These are phyloP conservation scores for Heteromyza rotundicornis DNA, from an alignment of 2,888 invertebrate genomes.

Conservation along the genomic window DNA sequence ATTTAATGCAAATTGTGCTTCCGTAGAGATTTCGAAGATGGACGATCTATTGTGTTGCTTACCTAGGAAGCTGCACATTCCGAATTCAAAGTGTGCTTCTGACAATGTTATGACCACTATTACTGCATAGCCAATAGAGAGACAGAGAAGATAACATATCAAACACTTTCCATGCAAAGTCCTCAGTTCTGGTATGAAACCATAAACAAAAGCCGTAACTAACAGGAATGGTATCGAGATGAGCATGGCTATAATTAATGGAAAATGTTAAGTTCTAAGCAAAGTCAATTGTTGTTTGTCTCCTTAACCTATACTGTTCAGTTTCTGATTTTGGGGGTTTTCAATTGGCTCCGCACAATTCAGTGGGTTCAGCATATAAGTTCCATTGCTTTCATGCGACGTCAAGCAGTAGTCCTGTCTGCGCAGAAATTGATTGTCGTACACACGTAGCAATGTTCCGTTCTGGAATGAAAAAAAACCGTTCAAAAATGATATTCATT, in stretches of 20 bases:
- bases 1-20: no score
- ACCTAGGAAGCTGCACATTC: constrained; percentile 52
- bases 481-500: neutral
- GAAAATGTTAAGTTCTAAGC: neutral
- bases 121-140: constrained; percentile 69
- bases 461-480: constrained; percentile 21
- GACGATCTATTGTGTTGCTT: constrained; percentile 39
- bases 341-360: neutral
- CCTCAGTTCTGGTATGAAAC: constrained; percentile 70
- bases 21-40: no score
- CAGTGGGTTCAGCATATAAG: neutral
- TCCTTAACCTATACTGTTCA: neutral
- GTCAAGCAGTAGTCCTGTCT: constrained; percentile 33
- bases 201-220: constrained; percentile 73
- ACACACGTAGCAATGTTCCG: constrained; percentile 14
- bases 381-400: constrained; percentile 10
- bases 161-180: constrained; percentile 77
- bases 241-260: constrained; percentile 67
- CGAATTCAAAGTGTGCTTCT: no score
- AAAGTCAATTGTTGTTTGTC: neutral
- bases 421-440: neutral
- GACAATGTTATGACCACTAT: constrained; percentile 66
- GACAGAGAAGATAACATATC: constrained; percentile 73
- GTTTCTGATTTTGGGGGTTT: neutral
- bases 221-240: constrained; percentile 74